Evolutionary conservation across 2,113 vertebrate genomes (phyloP).

Genomic region (Regulus satrapa): DNA sequence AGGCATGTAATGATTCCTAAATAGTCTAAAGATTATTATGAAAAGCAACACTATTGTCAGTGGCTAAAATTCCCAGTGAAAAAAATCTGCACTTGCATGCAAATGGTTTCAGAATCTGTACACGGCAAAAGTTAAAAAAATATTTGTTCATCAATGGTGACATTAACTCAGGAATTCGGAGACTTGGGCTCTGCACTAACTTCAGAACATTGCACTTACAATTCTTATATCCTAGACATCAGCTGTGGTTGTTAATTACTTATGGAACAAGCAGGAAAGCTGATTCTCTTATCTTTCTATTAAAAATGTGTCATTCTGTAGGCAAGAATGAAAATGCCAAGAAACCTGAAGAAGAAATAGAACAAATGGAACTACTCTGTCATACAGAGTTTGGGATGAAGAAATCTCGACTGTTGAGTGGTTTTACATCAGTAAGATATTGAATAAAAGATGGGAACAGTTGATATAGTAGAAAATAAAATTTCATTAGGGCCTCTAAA

Average conservation of each 20-base stretch:
- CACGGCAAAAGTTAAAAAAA: background rate
- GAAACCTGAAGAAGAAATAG: background rate
- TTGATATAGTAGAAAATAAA: background rate
- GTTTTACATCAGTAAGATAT: background rate
- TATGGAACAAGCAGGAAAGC: background rate
- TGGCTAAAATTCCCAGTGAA: background rate
- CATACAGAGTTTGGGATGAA: background rate
- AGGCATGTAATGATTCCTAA: background rate
- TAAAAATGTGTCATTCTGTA: background rate
- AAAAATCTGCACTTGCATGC: background rate
- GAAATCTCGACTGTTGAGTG: background rate
- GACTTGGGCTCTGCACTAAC: background rate
- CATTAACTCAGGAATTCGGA: background rate
- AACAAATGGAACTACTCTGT: background rate
- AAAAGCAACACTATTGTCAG: background rate
- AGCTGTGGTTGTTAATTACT: background rate
- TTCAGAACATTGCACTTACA: background rate
- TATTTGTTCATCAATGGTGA: background rate
- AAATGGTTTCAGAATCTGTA: background rate
- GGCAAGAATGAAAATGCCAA: background rate
- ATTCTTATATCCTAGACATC: background rate
- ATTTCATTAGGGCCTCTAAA: background rate
- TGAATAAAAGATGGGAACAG: background rate
- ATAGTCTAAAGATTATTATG: background rate
- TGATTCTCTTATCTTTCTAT: background rate